Evolutionary conservation across 1,140 invertebrate genomes (phyloP), one percentile per base, ranked within the genome.

Genomic region (Amphibalanus amphitrite): DNA sequence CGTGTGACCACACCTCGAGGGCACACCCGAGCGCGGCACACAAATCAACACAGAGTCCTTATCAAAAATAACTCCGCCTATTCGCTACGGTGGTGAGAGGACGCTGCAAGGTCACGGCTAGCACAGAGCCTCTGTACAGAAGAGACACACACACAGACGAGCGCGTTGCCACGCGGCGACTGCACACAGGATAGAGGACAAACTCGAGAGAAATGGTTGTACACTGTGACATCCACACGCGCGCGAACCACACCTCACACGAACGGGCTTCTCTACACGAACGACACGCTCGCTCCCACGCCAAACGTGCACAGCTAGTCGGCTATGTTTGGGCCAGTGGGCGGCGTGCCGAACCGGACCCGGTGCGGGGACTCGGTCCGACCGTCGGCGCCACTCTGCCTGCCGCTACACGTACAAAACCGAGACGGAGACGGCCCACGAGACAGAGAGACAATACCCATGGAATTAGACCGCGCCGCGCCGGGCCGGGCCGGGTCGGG

Each of bases 31-130:
- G 33, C 15, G 33, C 33, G 33, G 15, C 47, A 59, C 47, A 59
- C 47, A 13, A 59, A 59, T 59, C 47, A 59, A 59, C 23, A 59
- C 47, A 59, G 47, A 59, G 47, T 59, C 47, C 47, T 59, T 59
- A 59, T 59, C 47, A 59, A 59, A 59, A 59, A 59, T 59, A 59
- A 59, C 47, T 59, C 47, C 47, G 47, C 47, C 47, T 59, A 59
- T 59, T 59, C 47, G 20, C 47, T 59, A 59, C 47, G 23, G 47
- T 59, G 47, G 47, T 13, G 47, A 1, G 47, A 17, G 47, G 47
- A 20, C 17, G 47, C 20, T 8, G n/a, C n/a, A 59, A 3, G 13
- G 1, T 13, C 23, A 59, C 47, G 23, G 20, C 47, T 59, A 59
- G 47, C 1, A 59, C 20, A 59, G 20, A 20, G 23, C 47, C 47